Conservation (phyloP, 2,797 vertebrate species). For the Myiothlypis chrysogaster region DNA sequence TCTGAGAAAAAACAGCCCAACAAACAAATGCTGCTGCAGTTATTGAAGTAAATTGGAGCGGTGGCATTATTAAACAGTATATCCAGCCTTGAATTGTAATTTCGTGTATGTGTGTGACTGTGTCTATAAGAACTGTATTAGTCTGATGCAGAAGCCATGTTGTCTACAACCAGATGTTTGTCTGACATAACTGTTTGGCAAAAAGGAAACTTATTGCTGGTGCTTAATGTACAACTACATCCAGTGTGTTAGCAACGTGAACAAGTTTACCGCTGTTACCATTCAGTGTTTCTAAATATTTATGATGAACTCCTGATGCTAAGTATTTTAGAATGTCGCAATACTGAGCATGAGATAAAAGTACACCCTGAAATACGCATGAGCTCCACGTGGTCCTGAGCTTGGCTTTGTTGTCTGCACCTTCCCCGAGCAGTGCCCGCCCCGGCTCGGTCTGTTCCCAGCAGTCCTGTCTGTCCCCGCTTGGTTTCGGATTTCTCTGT, state of each 20-base stretch:
- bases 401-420: conserved; percentile 55
- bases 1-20: conserved; percentile 13
- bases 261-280: conserved; percentile 51
- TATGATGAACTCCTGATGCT: conserved; percentile 62
- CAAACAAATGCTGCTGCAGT: conserved; percentile 48
- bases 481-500: not conserved
- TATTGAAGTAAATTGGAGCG: conserved; percentile 24
- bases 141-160: conserved; percentile 63
- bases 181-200: conserved; percentile 60
- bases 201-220: conserved; percentile 60
- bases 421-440: not conserved
- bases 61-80: conserved; percentile 70
- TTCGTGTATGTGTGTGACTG: conserved; percentile 63
- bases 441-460: not conserved
- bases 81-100: conserved; percentile 68
- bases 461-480: not conserved
- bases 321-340: conserved; percentile 57
- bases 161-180: conserved; percentile 65
- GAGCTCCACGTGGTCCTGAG: conserved; percentile 40
- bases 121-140: conserved; percentile 62
- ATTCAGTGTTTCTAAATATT: conserved; percentile 64
- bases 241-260: conserved; percentile 57
- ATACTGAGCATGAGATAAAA: conserved; percentile 62
- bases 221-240: conserved; percentile 64
- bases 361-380: conserved; percentile 25